Base-by-base conservation (phyloP, 2,113 vertebrate species). In the Theristicus caerulescens region DNA sequence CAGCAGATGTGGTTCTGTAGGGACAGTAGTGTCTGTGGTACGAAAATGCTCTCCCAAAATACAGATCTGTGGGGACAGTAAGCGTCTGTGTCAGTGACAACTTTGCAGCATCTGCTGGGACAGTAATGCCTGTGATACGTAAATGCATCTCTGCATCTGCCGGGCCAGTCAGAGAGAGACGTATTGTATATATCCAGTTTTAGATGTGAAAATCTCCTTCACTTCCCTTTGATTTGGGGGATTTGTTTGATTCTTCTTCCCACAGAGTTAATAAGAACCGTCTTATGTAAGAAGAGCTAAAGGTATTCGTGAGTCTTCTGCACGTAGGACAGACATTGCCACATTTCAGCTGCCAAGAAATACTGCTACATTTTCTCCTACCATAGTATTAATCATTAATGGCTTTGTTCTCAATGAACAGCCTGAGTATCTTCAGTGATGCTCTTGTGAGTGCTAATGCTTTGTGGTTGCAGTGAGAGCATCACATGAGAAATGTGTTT, bases 11-110 rank as follows among this genome's bases (percentile, higher is more conserved):
- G 77, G 88, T 91, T 96, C 90, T 88, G 83, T 67, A 40, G 78
- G 96, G 88, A 97, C 97, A 97, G 97, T 94, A 86, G 94, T 40
- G 84, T 89, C 97, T 97, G 97, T 97, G 95, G 96, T 93, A 89
- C 92, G 82, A 94, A 90, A 81, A 85, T 44, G 73, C 86, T 73
- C 76, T 93, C 88, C 92, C 21, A 73, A 94, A 87, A 84, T 61
- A 42, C 83, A 31, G 86, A 95, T 88, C 93, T 36, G 55, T 71
- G 92, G 72, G 91, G 93, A 98, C 98, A 98, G 98, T 95, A 18
- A 95, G 97, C 4, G 46, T 96, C 97, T 98, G 96, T 98, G 97
- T 98, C 92, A 54, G 90, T 25, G 61, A 88, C 65, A 83, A 93
- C 92, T 93, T 70, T 80, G 64, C 71, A 59, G 95, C 91, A 91